Evolutionary conservation across 1,140 invertebrate genomes (phyloP).

Genomic region (Cephus cinctus): DNA sequence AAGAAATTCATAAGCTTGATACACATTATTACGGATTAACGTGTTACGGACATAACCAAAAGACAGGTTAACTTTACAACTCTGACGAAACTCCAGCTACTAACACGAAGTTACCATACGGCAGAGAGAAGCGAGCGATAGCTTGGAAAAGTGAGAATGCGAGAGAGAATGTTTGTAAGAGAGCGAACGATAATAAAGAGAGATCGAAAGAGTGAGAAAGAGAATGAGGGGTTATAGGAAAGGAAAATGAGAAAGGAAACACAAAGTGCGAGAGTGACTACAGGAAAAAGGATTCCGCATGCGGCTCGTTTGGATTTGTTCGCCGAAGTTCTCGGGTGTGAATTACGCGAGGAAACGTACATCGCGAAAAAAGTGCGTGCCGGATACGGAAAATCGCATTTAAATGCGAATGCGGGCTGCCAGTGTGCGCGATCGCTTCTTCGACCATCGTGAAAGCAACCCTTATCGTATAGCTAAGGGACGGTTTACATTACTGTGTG

Average conservation of each 20-base stretch:
- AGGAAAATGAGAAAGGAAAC: neutral
- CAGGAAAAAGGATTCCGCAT: neutral
- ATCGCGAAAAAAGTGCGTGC: no score
- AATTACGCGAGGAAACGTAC: no score
- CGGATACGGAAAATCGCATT: no score
- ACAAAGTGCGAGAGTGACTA: neutral
- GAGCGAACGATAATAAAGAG: slow-evolving; percentile 9
- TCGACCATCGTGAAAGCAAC: no score
- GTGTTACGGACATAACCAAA: no score
- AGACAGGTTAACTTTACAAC: no score
- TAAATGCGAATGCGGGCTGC: no score
- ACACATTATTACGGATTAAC: no score
- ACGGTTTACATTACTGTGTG: no score
- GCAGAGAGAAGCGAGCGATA: slow-evolving; percentile 1
- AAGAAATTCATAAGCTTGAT: neutral
- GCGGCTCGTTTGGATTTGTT: neutral
- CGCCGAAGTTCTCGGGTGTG: neutral
- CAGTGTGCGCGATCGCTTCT: neutral
- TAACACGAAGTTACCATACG: no score
- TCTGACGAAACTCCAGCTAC: no score
- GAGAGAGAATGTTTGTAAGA: slow-evolving; percentile 7
- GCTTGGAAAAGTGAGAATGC: slow-evolving; percentile 1
- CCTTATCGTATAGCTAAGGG: neutral
- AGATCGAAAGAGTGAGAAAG: slow-evolving; percentile 12
- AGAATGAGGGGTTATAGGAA: neutral